Evolutionary conservation across 2,797 vertebrate species (phyloP).

Genomic region (Anguilla marmorata): DNA sequence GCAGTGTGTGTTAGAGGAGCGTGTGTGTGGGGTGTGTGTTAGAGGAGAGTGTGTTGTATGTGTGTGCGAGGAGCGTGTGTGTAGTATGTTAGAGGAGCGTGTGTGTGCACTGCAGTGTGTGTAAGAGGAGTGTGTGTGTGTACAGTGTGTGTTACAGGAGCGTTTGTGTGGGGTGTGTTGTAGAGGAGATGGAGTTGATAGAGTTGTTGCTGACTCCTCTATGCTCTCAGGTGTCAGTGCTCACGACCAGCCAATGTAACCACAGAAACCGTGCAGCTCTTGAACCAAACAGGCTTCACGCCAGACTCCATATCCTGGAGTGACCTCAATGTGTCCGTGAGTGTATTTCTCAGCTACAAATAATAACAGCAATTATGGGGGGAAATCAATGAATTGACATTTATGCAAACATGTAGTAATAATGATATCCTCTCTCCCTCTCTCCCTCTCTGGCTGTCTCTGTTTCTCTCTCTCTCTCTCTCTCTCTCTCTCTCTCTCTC

Average conservation of each 20-base stretch:
- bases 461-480: neutral
- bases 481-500: neutral
- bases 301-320: constrained; percentile 76
- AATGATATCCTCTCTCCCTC: neutral
- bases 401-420: neutral
- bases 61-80: neutral
- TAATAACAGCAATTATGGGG: neutral
- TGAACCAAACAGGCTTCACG: constrained; percentile 73
- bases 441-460: neutral
- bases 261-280: constrained; percentile 66
- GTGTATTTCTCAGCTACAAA: constrained; percentile 45
- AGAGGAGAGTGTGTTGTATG: neutral
- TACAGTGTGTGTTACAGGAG: neutral
- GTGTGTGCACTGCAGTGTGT: neutral
- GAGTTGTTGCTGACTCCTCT: constrained; percentile 3
- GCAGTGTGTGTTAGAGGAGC: neutral
- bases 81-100: neutral
- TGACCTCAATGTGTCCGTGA: constrained; percentile 86
- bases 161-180: neutral
- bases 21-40: neutral
- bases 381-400: neutral
- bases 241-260: constrained; percentile 72
- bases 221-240: constrained; percentile 81
- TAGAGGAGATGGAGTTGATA: neutral
- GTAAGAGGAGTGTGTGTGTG: neutral